Evolutionary conservation across 2,888 invertebrate species (phyloP), one percentile per base, ranked within the genome.

Genomic region (Heteromyza rotundicornis): DNA sequence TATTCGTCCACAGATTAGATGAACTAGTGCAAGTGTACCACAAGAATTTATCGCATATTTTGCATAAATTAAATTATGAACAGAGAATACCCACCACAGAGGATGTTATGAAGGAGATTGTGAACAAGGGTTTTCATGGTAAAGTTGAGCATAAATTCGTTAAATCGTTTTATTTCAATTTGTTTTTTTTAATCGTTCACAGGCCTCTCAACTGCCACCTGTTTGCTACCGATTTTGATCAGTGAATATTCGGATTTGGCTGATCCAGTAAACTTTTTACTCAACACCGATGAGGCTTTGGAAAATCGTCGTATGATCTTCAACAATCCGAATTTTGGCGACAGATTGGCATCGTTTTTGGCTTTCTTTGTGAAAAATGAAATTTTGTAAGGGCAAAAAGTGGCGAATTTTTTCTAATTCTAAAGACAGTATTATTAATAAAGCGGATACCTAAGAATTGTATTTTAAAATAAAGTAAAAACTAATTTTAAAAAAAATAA

Each of bases 121-220:
- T 72, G 1, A 69, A 68, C 14, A 79, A 79, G 61, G 70, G 68
- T 12, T 69, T 66, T 56, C 75, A 79, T 64, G 78, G 78, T 76
- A 57, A 59, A 20, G n/a, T n/a, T n/a, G n/a, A 51, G 59, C 10
- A 20, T 19, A 14, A 50, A 35, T 40, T 19, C 20, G 7, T 35
- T 2, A 16, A 51, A n/a, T n/a, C n/a, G n/a, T n/a, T n/a, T n/a
- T n/a, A n/a, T n/a, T n/a, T n/a, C 0, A n/a, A 16, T 14, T 5
- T 50, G 2, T 19, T 40, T 50, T 57, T 53, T 32, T n/a, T n/a
- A n/a, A n/a, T n/a, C n/a, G 49, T 24, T 64, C 63, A 7, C 7
- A 76, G 78, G 77, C 23, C 59, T 79, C 1, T 60, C 71, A 36
- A 73, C 74, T 7, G 68, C 70, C 3, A 70, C 72, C 2, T 72